Percentiles rank a stretch among this genome's conserved stretches.
Evolutionary conservation across 2,888 invertebrate species (phyloP).

Genomic region (Aspidiotus destructor): DNA sequence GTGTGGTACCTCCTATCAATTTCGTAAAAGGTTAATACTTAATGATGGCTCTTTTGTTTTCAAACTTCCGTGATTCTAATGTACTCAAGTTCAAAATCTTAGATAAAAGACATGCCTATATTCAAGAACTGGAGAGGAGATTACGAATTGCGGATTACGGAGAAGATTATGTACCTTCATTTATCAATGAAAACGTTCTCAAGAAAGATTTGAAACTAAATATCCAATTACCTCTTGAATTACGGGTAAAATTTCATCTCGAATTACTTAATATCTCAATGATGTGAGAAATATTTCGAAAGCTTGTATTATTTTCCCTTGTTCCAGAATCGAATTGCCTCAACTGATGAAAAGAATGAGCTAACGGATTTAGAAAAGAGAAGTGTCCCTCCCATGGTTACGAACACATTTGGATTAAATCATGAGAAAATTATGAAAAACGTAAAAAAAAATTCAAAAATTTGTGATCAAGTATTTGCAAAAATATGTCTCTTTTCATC

Average conservation of each 20-base stretch:
- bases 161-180: constrained; percentile 50
- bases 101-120: constrained; percentile 41
- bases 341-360: constrained; percentile 24
- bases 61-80: neutral
- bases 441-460: constrained; percentile 38
- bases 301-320: neutral
- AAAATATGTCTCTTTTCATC: neutral
- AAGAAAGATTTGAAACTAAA: constrained; percentile 16
- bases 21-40: constrained; percentile 58
- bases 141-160: constrained; percentile 58
- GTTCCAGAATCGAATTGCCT: constrained; percentile 28
- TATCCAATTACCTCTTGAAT: constrained; percentile 6
- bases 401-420: constrained; percentile 42
- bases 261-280: neutral
- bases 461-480: neutral
- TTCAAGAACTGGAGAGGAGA: constrained; percentile 52
- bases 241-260: constrained; percentile 42
- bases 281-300: neutral
- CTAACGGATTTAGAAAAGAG: constrained; percentile 42
- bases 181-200: constrained; percentile 2
- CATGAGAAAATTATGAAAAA: constrained; percentile 53
- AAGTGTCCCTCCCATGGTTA: constrained; percentile 45
- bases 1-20: constrained; percentile 60
- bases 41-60: neutral
- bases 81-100: too few species aligned